phyloP scores from a whole-genome alignment of 92 coral and sea anemone species.

The Zoanthus solanderi region DNA sequence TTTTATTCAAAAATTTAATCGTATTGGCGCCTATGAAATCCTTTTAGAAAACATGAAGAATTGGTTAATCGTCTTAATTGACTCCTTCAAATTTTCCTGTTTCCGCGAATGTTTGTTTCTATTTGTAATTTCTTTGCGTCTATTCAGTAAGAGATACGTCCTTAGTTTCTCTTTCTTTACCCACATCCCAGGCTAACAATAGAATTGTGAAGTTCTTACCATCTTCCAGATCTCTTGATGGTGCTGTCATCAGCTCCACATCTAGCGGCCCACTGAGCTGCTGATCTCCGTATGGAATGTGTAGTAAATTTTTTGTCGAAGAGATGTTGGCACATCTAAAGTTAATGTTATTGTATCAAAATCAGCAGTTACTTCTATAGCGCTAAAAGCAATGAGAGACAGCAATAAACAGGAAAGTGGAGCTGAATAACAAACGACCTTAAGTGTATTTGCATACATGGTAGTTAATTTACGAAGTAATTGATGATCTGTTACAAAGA shows the following conservation, averaged over 20 bases:
- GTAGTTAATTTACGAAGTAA: not conserved
- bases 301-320: slow-evolving; percentile 10
- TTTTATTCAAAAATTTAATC: no score
- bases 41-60: no score
- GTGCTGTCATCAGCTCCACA: slow-evolving; percentile 38
- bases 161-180: no score
- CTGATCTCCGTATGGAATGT: slow-evolving; percentile 22
- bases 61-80: no score
- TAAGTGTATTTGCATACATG: not conserved
- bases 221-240: slow-evolving; percentile 32
- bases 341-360: not conserved
- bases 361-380: slow-evolving; percentile 5
- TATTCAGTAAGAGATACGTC: no score
- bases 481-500: not conserved
- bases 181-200: not conserved
- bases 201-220: slow-evolving; percentile 9
- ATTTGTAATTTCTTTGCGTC: no score
- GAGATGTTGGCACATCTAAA: slow-evolving; percentile 18
- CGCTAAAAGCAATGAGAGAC: not conserved
- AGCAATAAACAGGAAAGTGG: not conserved
- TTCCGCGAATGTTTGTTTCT: no score
- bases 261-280: slow-evolving; percentile 25
- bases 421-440: not conserved
- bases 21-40: no score
- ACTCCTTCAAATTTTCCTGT: no score